Base-by-base conservation (phyloP, 2,113 vertebrate genomes). In the Boleophthalmus pectinirostris region DNA sequence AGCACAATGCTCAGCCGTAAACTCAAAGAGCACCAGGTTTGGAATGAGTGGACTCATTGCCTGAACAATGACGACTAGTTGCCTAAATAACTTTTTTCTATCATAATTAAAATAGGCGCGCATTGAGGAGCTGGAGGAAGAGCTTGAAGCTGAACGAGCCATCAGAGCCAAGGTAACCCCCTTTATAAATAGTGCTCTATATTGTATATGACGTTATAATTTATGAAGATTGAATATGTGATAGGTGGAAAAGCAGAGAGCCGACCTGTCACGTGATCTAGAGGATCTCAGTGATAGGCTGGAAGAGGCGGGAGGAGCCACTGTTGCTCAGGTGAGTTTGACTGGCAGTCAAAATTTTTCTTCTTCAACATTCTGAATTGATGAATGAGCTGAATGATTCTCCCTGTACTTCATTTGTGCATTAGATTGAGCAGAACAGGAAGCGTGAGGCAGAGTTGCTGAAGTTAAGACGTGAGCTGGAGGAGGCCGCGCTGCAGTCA, bases 161-260 rank as follows among this genome's bases (percentile, higher is more conserved):
- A 68, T 89, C 68, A 90, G 90, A 90, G 90, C 89, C 29, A 90
- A 94, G 90, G 92, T 92, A 25, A 23, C 20, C 3, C 2, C 15
- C 3, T 56, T 9, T 45, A 20, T 60, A 24, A 1, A 6, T 24
- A 24, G 12, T 57, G 21, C 8, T 57, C 23, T n/a, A 53, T n/a
- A 18, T 18, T 20, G 5, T 20, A 51, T 51, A 18, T 21, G 16
- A 56, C 16, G 12, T 21, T 24, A 24, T 57, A 3, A 57, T 57
- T 57, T 57, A 13, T 68, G 51, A 14, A 49, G 53, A 0, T 20
- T 72, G 24, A 54, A 3, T 35, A 25, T 61, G 23, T 20, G 61
- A 63, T 14, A 92, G 93, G 88, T 95, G 61, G 91, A 95, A 83
- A 95, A 95, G 77, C 92, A 95, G 76, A 77, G 87, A 69, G 90